These are phyloP conservation scores for Psilopogon haemacephalus DNA, from an alignment of 2,113 vertebrate genomes.

Conservation along the genomic window DNA sequence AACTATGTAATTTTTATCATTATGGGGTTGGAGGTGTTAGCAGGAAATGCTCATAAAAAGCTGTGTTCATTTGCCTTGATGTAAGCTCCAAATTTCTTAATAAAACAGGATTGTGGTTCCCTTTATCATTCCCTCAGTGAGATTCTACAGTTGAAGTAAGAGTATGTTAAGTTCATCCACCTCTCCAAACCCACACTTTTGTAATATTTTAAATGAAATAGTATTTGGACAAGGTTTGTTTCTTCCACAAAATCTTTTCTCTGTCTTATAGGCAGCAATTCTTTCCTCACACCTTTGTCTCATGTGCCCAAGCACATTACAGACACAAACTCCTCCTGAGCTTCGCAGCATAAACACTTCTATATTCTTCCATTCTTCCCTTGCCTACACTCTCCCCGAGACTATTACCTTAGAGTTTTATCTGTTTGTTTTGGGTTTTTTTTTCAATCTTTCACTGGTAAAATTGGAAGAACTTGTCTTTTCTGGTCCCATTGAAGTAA, in stretches of 20 bases:
- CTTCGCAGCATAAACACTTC: neutral
- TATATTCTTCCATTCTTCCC: neutral
- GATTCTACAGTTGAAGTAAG: neutral
- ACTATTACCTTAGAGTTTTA: neutral
- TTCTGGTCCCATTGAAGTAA: neutral
- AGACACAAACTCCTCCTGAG: neutral
- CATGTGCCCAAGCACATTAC: neutral
- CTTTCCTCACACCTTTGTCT: neutral
- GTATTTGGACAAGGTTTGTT: neutral
- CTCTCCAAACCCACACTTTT: neutral
- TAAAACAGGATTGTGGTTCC: neutral
- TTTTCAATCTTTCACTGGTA: neutral
- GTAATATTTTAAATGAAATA: neutral
- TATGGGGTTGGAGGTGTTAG: accelerated
- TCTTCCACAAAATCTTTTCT: neutral
- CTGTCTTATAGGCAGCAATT: accelerated
- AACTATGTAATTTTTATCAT: neutral
- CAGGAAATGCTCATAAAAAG: neutral
- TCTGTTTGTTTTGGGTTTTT: no score
- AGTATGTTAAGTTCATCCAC: accelerated
- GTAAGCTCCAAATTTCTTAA: neutral
- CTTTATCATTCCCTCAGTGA: neutral
- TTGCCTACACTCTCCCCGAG: neutral
- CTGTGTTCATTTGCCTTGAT: neutral
- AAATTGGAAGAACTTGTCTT: neutral